phyloP scores from a whole-genome alignment of 2,797 vertebrate genomes.

The Poeciliopsis presidionis region DNA sequence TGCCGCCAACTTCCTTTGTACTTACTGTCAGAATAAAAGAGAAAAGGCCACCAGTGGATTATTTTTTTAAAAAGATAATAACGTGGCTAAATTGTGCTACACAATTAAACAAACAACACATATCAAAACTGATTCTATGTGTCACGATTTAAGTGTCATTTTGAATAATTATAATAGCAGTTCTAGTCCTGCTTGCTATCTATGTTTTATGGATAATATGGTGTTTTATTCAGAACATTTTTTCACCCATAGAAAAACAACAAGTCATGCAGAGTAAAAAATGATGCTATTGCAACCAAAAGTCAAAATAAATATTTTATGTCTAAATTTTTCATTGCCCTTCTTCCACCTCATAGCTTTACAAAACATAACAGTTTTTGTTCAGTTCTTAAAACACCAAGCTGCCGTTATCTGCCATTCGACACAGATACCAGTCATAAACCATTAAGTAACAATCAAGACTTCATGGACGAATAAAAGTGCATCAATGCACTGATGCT shows the following conservation, averaged over 20 bases:
- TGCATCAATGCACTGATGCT: slow-evolving; percentile 9
- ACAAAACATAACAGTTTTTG: neutral
- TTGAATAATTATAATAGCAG: neutral
- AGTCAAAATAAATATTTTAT: neutral
- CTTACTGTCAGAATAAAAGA: no score
- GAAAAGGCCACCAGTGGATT: no score
- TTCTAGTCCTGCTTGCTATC: neutral
- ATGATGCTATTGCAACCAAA: neutral
- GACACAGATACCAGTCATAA: neutral
- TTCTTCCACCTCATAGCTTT: neutral
- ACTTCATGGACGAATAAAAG: slow-evolving; percentile 35
- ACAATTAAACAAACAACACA: neutral
- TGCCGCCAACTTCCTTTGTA: no score
- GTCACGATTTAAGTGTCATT: neutral
- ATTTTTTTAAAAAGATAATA: no score
- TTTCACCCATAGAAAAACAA: neutral
- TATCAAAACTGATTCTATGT: neutral
- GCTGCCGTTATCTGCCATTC: no score
- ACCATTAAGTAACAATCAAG: slow-evolving; percentile 13
- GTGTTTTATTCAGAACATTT: neutral
- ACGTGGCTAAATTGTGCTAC: neutral
- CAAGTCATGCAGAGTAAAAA: neutral
- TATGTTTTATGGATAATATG: neutral
- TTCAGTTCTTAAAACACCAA: neutral
- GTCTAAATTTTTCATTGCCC: neutral